phyloP scores from a whole-genome alignment of 2,888 invertebrate genomes.

The Acanthosepion lycidas region DNA sequence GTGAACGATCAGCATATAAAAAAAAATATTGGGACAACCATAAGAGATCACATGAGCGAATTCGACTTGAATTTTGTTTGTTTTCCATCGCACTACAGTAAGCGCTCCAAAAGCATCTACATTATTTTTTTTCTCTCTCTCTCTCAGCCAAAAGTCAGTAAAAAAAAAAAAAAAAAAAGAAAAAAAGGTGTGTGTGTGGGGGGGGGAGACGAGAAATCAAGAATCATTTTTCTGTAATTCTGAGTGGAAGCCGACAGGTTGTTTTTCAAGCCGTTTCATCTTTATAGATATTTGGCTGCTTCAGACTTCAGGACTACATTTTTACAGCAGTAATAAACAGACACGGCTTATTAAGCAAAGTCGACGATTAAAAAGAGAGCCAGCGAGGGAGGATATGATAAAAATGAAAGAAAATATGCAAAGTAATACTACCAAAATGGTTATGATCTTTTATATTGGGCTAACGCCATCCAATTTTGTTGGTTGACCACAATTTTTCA shows the following conservation, averaged over 20 bases:
- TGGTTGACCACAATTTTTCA: background rate
- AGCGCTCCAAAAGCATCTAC: background rate
- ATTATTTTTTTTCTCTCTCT: background rate
- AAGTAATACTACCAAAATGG: background rate
- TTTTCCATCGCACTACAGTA: background rate
- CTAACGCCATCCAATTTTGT: background rate
- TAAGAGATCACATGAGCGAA: background rate
- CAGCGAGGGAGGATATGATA: background rate
- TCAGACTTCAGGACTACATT: constrained; percentile 17
- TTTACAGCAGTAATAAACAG: constrained; percentile 3
- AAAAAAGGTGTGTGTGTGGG: too few relatives aligned
- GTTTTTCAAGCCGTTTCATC: constrained; percentile 33
- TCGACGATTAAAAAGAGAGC: background rate
- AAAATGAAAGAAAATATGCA: background rate
- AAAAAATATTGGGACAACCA: too few relatives aligned
- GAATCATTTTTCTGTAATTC: background rate
- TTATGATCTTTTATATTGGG: constrained; percentile 21
- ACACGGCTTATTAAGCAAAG: background rate
- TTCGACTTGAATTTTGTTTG: background rate
- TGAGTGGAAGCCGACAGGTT: background rate
- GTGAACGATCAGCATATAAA: too few relatives aligned
- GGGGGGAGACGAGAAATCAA: background rate
- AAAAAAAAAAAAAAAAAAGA: background rate
- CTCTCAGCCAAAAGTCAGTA: background rate
- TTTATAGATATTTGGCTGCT: background rate